Percentiles rank a stretch among this genome's conserved stretches.
phyloP scores from a whole-genome alignment of 2,113 vertebrate genomes.

The Neotoma lepida region DNA sequence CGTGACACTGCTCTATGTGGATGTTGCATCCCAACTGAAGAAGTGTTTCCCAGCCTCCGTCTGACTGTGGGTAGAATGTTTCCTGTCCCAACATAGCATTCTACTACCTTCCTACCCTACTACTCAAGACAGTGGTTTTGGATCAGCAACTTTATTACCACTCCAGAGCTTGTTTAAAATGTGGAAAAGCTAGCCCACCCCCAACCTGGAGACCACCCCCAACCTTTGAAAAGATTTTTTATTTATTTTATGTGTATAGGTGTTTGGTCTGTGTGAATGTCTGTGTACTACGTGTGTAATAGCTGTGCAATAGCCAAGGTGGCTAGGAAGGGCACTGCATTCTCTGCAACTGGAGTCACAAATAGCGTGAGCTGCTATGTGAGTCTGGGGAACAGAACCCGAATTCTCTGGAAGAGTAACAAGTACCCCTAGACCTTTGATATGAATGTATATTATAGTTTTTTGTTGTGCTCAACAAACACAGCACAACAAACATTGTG shows the following conservation, averaged over 20 bases:
- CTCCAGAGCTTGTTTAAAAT: constrained; percentile 1
- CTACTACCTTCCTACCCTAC: neutral
- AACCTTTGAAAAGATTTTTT: neutral
- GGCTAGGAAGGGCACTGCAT: neutral
- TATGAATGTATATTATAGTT: neutral
- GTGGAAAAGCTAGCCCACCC: neutral
- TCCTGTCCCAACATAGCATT: neutral
- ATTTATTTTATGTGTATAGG: neutral
- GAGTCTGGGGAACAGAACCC: neutral
- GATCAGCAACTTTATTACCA: neutral
- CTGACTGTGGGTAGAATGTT: neutral
- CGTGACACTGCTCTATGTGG: neutral
- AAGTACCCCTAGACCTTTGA: neutral
- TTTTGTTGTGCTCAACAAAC: neutral
- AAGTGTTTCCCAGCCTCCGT: neutral
- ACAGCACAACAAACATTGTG: neutral
- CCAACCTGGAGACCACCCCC: too few species aligned
- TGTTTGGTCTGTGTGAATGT: neutral
- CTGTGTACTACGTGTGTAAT: neutral
- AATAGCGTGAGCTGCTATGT: neutral
- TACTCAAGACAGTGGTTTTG: neutral
- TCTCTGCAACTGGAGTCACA: neutral
- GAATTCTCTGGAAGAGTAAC: neutral
- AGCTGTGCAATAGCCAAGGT: neutral
- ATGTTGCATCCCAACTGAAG: neutral